Conservation (phyloP, 2,888 invertebrate genomes). For the Drosophila lacicola region DNA sequence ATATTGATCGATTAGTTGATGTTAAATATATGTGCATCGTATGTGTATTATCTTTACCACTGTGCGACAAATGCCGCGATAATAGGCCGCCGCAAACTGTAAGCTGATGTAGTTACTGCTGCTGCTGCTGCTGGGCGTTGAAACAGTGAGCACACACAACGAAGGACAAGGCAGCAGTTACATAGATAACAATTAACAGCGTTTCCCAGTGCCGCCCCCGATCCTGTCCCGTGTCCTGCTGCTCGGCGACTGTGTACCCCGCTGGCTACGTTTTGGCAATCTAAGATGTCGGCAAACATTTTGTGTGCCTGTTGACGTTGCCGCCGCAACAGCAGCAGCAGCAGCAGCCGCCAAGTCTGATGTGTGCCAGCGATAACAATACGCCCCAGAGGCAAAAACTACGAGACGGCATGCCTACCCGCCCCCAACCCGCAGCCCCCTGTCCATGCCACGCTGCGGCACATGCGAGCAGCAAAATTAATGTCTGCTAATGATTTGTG, state of each 20-base stretch:
- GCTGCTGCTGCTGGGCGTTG: slow-evolving; percentile 47
- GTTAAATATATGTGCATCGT: no score
- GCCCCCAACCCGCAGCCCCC: background rate
- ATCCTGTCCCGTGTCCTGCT: background rate
- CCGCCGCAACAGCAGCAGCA: slow-evolving; percentile 32
- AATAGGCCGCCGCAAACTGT: slow-evolving; percentile 49
- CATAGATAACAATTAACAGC: slow-evolving; percentile 79
- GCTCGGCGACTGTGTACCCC: slow-evolving; percentile 55
- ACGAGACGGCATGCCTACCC: slow-evolving; percentile 36
- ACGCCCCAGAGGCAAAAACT: slow-evolving; percentile 56
- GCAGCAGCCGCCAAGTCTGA: slow-evolving; percentile 44
- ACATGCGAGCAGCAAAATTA: slow-evolving; percentile 64
- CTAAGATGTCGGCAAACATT: slow-evolving; percentile 79
- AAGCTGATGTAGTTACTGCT: slow-evolving; percentile 19
- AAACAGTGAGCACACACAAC: slow-evolving; percentile 52
- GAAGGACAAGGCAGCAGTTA: slow-evolving; percentile 64
- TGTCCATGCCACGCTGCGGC: slow-evolving; percentile 13
- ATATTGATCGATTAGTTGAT: no score
- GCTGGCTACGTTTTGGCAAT: slow-evolving; percentile 76
- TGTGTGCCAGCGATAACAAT: slow-evolving; percentile 69
- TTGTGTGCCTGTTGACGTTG: slow-evolving; percentile 69
- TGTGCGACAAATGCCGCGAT: slow-evolving; percentile 29
- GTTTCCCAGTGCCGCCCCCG: slow-evolving; percentile 23
- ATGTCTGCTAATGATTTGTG: slow-evolving; percentile 80
- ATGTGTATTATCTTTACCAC: slow-evolving; percentile 4